Evolutionary conservation across 2,888 invertebrate species (phyloP).

Genomic region (Ptilodon capucinus): DNA sequence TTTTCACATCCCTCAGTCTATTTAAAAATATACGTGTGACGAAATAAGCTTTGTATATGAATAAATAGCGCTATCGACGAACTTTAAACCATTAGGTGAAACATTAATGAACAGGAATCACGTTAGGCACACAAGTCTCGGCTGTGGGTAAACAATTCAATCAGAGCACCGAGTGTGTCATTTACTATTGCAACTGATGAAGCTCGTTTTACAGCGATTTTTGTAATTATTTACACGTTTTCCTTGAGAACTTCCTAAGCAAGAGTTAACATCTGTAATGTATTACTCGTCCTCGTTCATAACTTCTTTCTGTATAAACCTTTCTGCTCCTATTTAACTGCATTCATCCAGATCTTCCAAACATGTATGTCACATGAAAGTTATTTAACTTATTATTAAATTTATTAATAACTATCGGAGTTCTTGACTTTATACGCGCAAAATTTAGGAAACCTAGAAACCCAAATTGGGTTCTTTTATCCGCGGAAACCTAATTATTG

Average conservation of each 20-base stretch:
- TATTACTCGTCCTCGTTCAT: not conserved
- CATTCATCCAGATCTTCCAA: no score
- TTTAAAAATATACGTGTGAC: not conserved
- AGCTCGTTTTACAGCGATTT: slow-evolving; percentile 14
- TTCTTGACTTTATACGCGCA: no score
- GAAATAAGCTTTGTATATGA: slow-evolving; percentile 11
- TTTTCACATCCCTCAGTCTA: not conserved
- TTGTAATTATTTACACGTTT: not conserved
- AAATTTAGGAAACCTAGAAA: no score
- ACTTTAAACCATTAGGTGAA: slow-evolving; percentile 42
- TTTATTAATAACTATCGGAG: no score
- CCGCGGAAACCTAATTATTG: no score
- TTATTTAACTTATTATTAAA: no score
- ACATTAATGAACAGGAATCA: slow-evolving; percentile 50
- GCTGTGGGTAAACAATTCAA: slow-evolving; percentile 49
- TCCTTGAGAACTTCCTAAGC: no score
- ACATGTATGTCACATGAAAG: no score
- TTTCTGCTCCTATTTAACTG: no score
- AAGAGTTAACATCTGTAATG: no score
- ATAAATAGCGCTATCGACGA: slow-evolving; percentile 32
- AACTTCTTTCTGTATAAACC: not conserved
- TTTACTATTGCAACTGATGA: slow-evolving; percentile 23
- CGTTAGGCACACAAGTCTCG: slow-evolving; percentile 41
- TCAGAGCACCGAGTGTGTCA: slow-evolving; percentile 47
- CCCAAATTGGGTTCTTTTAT: no score